Evolutionary conservation across 2,888 invertebrate genomes (phyloP), one percentile per base, ranked within the genome.

Genomic region (Drosophila siamana): DNA sequence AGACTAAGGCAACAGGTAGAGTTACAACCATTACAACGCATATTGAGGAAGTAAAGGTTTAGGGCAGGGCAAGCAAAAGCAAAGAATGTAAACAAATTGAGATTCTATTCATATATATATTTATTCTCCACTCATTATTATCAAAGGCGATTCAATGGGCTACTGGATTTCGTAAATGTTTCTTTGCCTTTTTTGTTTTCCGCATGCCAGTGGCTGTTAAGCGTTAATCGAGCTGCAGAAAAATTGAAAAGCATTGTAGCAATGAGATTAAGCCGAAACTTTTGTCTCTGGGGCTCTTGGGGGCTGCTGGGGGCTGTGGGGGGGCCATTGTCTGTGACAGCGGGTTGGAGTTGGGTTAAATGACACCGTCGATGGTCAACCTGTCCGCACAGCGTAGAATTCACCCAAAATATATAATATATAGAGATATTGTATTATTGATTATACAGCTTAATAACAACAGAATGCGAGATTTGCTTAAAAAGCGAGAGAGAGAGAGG

Each of bases 331-430:
- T n/a, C n/a, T n/a, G n/a, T n/a, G n/a, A n/a, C n/a, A n/a, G n/a
- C n/a, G n/a, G n/a, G n/a, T n/a, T n/a, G n/a, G n/a, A n/a, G n/a
- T n/a, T n/a, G n/a, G 71, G 82, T 83, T 84, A 83, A 82, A 82
- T 61, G 82, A 80, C 82, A 76, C 82, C 51, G 59, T 65, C 74
- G 82, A 83, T 76, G 82, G 85, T 63, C 82, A 82, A 80, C 82
- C 73, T 83, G 85, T 84, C 67, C 46, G n/a, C n/a, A 38, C 63
- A 61, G 15, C 52, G 9, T 15, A 33, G 47, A 47, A 6, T 9
- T 26, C 26, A 6, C 26, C 26, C 26, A 26, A 5, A 28, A 33
- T 33, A 33, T 5, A 33, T 1, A 33, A 4, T 11, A n/a, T 33
- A 11, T 33, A n/a, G 11, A n/a, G 3, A 33, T 33, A 33, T 33